A percentile compares a stretch with the other conserved stretches of the same genome.
Evolutionary conservation across 2,797 vertebrate species (phyloP).

Genomic region (Taeniopygia guttata): DNA sequence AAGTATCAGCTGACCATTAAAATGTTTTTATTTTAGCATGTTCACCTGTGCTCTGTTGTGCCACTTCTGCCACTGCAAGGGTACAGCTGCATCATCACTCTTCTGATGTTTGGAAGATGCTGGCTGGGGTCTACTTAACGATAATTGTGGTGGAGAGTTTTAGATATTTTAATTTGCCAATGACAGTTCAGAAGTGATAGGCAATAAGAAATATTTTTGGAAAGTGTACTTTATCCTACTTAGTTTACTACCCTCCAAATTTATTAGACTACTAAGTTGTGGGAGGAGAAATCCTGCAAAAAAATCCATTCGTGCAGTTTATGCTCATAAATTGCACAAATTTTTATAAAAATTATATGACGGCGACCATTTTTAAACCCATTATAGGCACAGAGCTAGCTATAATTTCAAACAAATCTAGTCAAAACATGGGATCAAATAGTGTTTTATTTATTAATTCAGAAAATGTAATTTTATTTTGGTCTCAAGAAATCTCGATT

Average conservation of each 20-base stretch:
- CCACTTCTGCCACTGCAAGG: background rate
- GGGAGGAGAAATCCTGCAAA: background rate
- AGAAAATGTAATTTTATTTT: background rate
- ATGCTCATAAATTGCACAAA: background rate
- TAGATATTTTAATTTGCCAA: background rate
- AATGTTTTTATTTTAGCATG: background rate
- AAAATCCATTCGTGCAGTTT: background rate
- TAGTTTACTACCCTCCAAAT: background rate
- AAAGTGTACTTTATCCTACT: background rate
- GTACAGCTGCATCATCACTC: rapidly evolving
- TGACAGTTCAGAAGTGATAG: background rate
- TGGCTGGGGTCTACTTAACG: background rate
- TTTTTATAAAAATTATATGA: background rate
- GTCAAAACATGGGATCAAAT: background rate
- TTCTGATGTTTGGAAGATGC: background rate
- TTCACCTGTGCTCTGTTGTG: background rate
- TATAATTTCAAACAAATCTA: background rate
- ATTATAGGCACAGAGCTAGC: background rate
- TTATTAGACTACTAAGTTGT: background rate
- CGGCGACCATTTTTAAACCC: background rate
- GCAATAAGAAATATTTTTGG: background rate
- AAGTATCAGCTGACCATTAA: background rate
- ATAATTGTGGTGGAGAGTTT: background rate
- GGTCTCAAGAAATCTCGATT: background rate
- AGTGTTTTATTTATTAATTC: background rate